Base-by-base conservation (phyloP, 2,797 vertebrate genomes). In the Caiman crocodilus region DNA sequence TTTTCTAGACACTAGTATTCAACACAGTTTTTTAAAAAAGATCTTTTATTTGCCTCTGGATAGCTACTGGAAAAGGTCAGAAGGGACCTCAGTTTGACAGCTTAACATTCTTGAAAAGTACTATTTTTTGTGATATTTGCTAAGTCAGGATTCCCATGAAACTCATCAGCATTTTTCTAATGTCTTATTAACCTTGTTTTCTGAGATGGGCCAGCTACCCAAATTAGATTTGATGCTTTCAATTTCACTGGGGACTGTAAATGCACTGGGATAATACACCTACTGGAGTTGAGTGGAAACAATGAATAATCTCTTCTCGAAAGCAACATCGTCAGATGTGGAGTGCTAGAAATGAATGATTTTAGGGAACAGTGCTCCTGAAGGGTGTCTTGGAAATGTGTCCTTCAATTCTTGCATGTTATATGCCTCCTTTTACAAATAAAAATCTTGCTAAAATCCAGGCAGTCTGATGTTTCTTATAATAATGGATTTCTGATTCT, bases 111-210 rank as follows among this genome's bases (percentile, higher is more conserved):
- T 88, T 83, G 26, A 94, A 91, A n/a, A 74, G n/a, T 65, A 79
- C 77, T 61, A 59, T 10, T 25, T 91, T 93, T 91, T 93, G 59
- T 60, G 20, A 82, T 83, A 71, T 79, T 79, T 87, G 61, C 23
- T 65, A 88, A 84, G 15, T 11, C 87, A 82, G 28, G 84, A 92
- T 89, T 95, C 56, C 50, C 65, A 93, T 85, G 86, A 90, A 96
- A 92, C 9, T 88, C 79, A 87, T 86, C 71, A 92, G 35, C 85
- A 64, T 85, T 90, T 96, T 96, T 93, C 76, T 79, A 79, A 92
- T 88, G 71, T 60, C 28, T 89, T 90, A 89, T 89, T 93, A 96
- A 96, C 59, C 65, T 94, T 94, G 79, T 96, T 96, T 95, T 23
- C 82, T 88, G 85, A 85, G 74, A 89, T 73, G 90, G 13, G 57